These are phyloP conservation scores for Atherinomorus stipes DNA, from an alignment of 2,113 vertebrate genomes.

Conservation along the genomic window DNA sequence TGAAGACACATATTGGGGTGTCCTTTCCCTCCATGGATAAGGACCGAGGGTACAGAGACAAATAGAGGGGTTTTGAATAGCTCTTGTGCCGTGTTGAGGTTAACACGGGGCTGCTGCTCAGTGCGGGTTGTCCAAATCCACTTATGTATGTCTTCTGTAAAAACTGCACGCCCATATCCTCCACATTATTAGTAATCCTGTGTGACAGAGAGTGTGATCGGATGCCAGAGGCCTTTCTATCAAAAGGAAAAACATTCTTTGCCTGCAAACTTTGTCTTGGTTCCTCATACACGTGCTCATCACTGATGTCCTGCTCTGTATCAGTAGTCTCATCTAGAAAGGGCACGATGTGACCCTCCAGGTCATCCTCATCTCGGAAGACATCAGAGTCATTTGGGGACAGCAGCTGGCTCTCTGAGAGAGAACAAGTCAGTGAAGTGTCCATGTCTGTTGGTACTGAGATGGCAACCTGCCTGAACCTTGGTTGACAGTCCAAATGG, in stretches of 20 bases:
- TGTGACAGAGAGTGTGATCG: conserved; percentile 85
- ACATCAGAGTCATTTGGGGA: conserved; percentile 59
- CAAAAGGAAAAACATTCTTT: conserved; percentile 75
- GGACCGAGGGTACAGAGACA: conserved; percentile 90
- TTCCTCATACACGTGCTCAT: conserved; percentile 77
- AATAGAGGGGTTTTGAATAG: conserved; percentile 83
- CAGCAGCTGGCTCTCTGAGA: conserved; percentile 64
- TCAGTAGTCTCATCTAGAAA: conserved; percentile 73
- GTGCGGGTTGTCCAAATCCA: conserved; percentile 65
- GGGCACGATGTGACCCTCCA: conserved; percentile 71
- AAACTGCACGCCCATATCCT: conserved; percentile 83
- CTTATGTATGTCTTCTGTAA: conserved; percentile 58
- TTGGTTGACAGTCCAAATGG: conserved; percentile 53
- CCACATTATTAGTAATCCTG: conserved; percentile 78
- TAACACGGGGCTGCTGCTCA: conserved; percentile 81
- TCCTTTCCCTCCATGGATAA: conserved; percentile 91
- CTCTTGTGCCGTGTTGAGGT: conserved; percentile 77
- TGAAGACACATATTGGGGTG: conserved; percentile 77
- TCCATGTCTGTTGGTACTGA: conserved; percentile 69
- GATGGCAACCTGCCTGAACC: conserved; percentile 70
- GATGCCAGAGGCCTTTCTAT: conserved; percentile 77
- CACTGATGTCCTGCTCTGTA: conserved; percentile 66
- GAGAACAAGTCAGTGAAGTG: conserved; percentile 59
- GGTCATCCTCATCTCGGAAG: conserved; percentile 63
- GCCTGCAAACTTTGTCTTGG: conserved; percentile 71